Conservation (phyloP, 2,888 invertebrate genomes). For the Ichneumoninae sp. region DNA sequence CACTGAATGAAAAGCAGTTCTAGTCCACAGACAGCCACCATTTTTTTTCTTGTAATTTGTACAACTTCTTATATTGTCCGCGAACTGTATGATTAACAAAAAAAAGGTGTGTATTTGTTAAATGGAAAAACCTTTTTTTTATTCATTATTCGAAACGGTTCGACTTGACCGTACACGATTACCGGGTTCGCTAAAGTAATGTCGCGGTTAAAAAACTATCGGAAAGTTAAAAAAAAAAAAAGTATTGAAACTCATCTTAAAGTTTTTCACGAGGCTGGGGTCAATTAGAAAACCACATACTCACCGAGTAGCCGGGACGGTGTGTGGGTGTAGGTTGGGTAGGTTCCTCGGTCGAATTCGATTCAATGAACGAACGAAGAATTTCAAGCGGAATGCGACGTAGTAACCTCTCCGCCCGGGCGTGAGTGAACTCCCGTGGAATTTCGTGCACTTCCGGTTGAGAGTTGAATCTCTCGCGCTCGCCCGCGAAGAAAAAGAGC, state of each 20-base stretch:
- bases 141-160: background rate
- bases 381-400: slow-evolving; percentile 61
- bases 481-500: slow-evolving; percentile 19
- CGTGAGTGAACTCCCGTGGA: slow-evolving; percentile 62
- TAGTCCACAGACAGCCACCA: no score
- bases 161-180: background rate
- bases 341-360: slow-evolving; percentile 26
- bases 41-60: background rate
- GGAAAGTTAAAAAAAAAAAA: background rate
- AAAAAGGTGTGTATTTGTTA: background rate
- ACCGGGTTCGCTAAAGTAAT: slow-evolving; percentile 10
- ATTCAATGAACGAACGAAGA: slow-evolving; percentile 60
- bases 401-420: slow-evolving; percentile 41
- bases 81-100: background rate
- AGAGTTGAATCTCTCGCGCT: slow-evolving; percentile 46
- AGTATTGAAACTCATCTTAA: slow-evolving; percentile 31
- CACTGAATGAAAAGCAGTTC: background rate
- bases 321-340: slow-evolving; percentile 8
- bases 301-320: background rate
- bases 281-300: slow-evolving; percentile 57
- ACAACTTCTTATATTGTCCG: background rate
- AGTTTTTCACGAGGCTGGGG: slow-evolving; percentile 48
- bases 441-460: slow-evolving; percentile 48
- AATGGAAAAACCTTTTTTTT: background rate
- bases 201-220: slow-evolving; percentile 33